Evolutionary conservation across 1,140 invertebrate genomes (phyloP), one percentile per base, ranked within the genome.

Genomic region (Drosophila azteca): DNA sequence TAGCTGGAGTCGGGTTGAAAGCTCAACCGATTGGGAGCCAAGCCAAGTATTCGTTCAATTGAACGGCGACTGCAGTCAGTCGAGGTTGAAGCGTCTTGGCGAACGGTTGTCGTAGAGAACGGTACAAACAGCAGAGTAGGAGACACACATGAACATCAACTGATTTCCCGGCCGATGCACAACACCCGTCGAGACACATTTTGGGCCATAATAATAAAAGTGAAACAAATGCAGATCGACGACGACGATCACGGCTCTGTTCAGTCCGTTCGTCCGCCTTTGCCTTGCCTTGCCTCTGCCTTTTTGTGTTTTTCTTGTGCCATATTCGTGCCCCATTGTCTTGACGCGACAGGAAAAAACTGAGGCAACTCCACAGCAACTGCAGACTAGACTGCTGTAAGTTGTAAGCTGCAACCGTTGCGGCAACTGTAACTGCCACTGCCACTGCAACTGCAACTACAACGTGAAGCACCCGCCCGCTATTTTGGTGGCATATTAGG

Each of bases 401-500:
- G 17, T 20, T 45, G 17, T 11, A 54, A 44, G 24, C 41, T 57
- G 43, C 64, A 51, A 55, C 60, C 9, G 11, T 35, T 35, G 35
- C 9, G 9, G 51, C 51, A 63, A 63, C 50, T 22, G 35, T 59
- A 51, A 51, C 66, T 35, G 26, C 69, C 61, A 49, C 58, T 51
- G 77, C 63, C 50, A 54, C 66, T 35, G 63, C 20, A 49, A 29
- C 55, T 61, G 39, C 63, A 81, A 29, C 55, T 61, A 29, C 63
- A 81, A 68, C 64, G 55, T 62, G 41, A 67, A 61, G 62, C 68
- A 68, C 63, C 79, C 83, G 67, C 83, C 83, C 83, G 83, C 83
- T 87, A 88, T 61, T 83, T 87, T 79, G 63, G 67, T 76, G 49
- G 72, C 59, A 59, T 82, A 63, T 87, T 87, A 77, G 70, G 83